phyloP scores from a whole-genome alignment of 2,888 invertebrate genomes.

The Bhutanitis thaidina region DNA sequence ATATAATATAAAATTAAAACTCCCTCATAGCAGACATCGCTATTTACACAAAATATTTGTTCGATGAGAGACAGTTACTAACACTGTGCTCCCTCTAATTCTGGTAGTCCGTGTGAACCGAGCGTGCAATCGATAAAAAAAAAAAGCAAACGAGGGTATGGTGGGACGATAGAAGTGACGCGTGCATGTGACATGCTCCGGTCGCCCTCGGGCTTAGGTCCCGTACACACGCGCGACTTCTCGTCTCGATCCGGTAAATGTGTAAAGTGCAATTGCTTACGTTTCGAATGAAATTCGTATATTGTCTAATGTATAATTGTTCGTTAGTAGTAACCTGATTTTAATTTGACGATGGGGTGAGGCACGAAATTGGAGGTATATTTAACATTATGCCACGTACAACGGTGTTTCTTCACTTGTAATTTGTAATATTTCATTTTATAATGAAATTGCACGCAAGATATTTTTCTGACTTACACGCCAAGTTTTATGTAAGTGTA shows the following conservation, averaged over 20 bases:
- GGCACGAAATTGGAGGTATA: too few relatives aligned
- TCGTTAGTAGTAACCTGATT: too few relatives aligned
- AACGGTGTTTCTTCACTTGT: too few relatives aligned
- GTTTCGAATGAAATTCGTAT: background rate
- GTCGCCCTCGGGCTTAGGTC: slow-evolving; percentile 16
- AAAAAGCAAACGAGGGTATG: slow-evolving; percentile 38
- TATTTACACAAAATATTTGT: background rate
- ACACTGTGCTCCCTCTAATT: slow-evolving; percentile 13
- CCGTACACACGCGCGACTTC: slow-evolving; percentile 10
- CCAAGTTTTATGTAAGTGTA: too few relatives aligned
- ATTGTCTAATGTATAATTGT: background rate
- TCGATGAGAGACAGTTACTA: background rate
- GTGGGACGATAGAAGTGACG: slow-evolving; percentile 56
- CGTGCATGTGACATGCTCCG: slow-evolving; percentile 52
- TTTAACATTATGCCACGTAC: too few relatives aligned
- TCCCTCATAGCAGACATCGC: too few relatives aligned
- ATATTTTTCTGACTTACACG: too few relatives aligned
- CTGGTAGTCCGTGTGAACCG: slow-evolving; percentile 43
- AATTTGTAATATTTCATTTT: too few relatives aligned
- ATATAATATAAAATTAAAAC: too few relatives aligned
- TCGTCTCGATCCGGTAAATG: background rate
- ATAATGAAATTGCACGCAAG: too few relatives aligned
- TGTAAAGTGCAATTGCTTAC: background rate
- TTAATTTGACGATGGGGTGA: too few relatives aligned
- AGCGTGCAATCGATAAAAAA: slow-evolving; percentile 50